Conservation (phyloP, 2,113 vertebrate species). For the Syrrhaptes paradoxus region DNA sequence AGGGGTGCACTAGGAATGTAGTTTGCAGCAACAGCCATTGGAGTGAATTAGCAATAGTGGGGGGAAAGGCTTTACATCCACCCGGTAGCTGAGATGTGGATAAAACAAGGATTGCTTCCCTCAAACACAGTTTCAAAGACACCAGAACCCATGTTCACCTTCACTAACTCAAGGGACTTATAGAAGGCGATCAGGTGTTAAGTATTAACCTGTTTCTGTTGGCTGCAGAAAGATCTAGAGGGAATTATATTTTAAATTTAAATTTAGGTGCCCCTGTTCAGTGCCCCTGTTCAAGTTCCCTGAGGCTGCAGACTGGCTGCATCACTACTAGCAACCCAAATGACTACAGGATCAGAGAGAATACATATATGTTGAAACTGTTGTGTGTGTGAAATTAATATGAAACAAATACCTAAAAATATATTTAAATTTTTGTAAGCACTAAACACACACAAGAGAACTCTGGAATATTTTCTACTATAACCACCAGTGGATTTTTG, state of each 20-base stretch:
- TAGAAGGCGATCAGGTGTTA: background rate
- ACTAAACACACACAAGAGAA: background rate
- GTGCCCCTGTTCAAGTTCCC: background rate
- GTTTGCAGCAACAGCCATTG: background rate
- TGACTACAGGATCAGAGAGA: background rate
- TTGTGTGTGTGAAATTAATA: background rate
- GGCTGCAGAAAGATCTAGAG: background rate
- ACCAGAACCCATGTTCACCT: background rate
- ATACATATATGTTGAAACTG: background rate
- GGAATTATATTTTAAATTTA: background rate
- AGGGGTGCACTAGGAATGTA: background rate
- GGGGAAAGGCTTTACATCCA: accelerated
- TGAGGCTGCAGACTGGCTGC: background rate
- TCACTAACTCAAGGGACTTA: background rate
- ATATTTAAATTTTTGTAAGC: background rate
- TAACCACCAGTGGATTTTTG: background rate
- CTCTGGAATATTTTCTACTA: background rate
- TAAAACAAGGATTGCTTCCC: background rate
- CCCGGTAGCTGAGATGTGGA: background rate
- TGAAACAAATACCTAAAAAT: background rate
- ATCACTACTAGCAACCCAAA: background rate
- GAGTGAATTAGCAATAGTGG: background rate
- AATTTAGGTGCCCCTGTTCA: background rate
- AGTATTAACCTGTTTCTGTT: background rate
- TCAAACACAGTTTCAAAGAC: background rate